Evolutionary conservation across 1,140 invertebrate species (phyloP).

Genomic region (Drosophila grimshawi): DNA sequence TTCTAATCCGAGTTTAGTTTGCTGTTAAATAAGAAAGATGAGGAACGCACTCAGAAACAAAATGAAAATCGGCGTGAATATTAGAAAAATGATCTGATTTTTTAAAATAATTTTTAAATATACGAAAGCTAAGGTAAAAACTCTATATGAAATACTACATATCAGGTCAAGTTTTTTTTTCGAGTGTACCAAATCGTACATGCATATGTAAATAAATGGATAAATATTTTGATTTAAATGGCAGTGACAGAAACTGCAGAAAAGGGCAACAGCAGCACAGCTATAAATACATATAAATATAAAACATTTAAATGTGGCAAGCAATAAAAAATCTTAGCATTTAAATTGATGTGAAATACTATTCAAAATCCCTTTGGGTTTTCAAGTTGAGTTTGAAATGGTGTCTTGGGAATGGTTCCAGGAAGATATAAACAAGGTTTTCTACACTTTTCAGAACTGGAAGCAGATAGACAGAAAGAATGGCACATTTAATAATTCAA

Average conservation of each 20-base stretch:
- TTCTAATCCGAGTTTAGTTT: no score
- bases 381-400: background rate
- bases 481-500: no score
- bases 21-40: no score
- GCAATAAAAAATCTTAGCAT: conserved; percentile 32
- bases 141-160: no score
- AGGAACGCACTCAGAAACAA: no score
- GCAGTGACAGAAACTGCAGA: conserved; percentile 60
- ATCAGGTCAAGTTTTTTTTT: no score
- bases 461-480: background rate
- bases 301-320: conserved; percentile 48
- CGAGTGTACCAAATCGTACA: background rate
- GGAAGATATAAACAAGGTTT: conserved; percentile 4
- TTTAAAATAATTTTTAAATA: no score
- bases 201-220: conserved; percentile 44
- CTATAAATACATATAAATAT: conserved; percentile 27
- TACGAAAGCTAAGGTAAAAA: no score
- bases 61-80: no score
- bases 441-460: background rate
- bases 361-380: background rate
- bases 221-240: conserved; percentile 73
- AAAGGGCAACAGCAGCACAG: conserved; percentile 62
- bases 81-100: no score
- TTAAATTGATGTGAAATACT: conserved; percentile 3
- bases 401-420: background rate